Evolutionary conservation across 2,797 vertebrate species (phyloP).

Genomic region (Halcyon badia): DNA sequence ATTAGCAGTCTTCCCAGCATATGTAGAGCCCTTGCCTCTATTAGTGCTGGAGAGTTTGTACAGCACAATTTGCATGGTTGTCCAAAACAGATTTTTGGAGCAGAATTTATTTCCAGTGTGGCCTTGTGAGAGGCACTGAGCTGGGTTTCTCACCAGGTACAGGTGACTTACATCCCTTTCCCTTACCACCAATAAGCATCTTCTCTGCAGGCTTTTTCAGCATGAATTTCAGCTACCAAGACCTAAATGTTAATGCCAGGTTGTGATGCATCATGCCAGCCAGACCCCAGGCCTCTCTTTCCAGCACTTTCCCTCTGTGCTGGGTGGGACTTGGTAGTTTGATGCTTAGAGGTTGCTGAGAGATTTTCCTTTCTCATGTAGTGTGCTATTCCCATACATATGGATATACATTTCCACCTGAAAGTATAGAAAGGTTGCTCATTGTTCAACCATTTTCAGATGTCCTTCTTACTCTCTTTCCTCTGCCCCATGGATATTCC

Average conservation of each 20-base stretch:
- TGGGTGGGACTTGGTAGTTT: not conserved
- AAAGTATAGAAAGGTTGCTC: not conserved
- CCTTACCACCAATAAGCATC: not conserved
- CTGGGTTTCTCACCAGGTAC: not conserved
- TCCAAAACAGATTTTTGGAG: not conserved
- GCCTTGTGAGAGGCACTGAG: not conserved
- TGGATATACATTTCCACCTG: not conserved
- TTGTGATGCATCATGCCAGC: not conserved
- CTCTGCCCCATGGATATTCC: not conserved
- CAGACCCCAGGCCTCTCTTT: not conserved
- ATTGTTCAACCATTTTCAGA: not conserved
- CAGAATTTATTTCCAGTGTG: not conserved
- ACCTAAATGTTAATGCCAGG: not conserved
- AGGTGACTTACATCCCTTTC: not conserved
- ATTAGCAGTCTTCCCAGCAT: not conserved
- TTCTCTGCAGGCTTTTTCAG: not conserved
- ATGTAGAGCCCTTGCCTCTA: not conserved
- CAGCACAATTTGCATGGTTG: not conserved
- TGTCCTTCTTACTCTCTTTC: not conserved
- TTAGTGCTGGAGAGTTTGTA: not conserved
- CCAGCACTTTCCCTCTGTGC: not conserved
- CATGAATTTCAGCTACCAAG: not conserved
- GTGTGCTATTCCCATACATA: rapidly evolving
- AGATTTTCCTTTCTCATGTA: not conserved
- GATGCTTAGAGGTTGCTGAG: not conserved